Evolutionary conservation across 2,888 invertebrate species (phyloP).

Genomic region (Leucoma salicis): DNA sequence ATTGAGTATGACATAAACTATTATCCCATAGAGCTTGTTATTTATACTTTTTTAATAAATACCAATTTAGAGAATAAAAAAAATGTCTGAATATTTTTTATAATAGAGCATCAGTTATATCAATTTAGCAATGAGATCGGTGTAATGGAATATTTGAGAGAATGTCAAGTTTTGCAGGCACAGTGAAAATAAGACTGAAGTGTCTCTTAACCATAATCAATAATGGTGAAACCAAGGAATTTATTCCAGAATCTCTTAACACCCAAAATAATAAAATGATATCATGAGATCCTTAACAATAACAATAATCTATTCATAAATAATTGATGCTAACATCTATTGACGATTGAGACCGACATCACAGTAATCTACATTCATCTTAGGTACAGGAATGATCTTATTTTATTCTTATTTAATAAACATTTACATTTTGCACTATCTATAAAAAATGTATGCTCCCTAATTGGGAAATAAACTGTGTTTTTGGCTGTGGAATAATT

Average conservation of each 20-base stretch:
- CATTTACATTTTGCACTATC: constrained; percentile 75
- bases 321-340: constrained; percentile 78
- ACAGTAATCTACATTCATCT: constrained; percentile 79
- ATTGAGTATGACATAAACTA: no score
- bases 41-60: no score
- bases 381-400: constrained; percentile 81
- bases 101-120: no score
- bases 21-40: no score
- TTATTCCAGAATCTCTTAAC: constrained; percentile 73
- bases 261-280: constrained; percentile 65
- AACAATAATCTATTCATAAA: constrained; percentile 75
- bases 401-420: constrained; percentile 54
- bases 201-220: constrained; percentile 17
- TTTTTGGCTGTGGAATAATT: constrained; percentile 10
- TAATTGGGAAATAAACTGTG: constrained; percentile 28
- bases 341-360: constrained; percentile 80
- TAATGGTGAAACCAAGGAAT: constrained; percentile 62
- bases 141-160: no score
- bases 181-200: constrained; percentile 45
- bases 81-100: no score
- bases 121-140: no score
- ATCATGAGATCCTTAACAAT: constrained; percentile 81
- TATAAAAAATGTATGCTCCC: constrained; percentile 55
- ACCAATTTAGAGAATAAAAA: no score
- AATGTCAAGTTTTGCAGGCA: no score